Evolutionary conservation across 2,113 vertebrate species (phyloP).

Genomic region (Alosa alosa): DNA sequence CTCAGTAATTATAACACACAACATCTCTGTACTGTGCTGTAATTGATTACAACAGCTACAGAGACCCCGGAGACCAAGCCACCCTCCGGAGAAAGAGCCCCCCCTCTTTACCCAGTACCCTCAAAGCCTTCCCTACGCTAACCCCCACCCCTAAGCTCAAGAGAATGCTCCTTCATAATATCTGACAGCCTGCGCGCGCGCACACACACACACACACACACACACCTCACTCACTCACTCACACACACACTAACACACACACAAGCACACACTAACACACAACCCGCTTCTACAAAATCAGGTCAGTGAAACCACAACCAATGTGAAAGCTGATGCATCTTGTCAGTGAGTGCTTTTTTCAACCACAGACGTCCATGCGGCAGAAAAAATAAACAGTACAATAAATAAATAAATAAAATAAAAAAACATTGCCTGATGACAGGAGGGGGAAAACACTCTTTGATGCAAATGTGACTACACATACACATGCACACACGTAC

Average conservation of each 20-base stretch:
- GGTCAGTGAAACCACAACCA: slow-evolving; percentile 11
- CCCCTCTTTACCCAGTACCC: slow-evolving; percentile 17
- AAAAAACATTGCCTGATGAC: not conserved
- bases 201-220: slow-evolving; percentile 26
- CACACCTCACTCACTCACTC: not conserved
- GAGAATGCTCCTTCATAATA: slow-evolving; percentile 9
- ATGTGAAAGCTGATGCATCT: slow-evolving; percentile 11
- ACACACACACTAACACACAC: not conserved
- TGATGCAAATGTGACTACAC: not conserved
- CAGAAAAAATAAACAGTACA: not conserved
- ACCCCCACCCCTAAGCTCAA: slow-evolving; percentile 19
- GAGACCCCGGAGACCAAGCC: slow-evolving; percentile 71
- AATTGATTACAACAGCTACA: slow-evolving; percentile 93
- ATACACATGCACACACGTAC: not conserved
- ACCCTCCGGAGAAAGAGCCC: slow-evolving; percentile 8
- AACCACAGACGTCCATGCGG: not conserved
- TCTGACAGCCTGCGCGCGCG: slow-evolving; percentile 19
- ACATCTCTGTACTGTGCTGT: slow-evolving; percentile 89
- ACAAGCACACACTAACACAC: slow-evolving; percentile 10
- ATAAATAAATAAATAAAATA: not conserved
- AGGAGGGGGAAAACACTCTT: not conserved
- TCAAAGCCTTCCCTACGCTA: slow-evolving; percentile 16
- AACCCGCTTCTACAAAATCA: not conserved
- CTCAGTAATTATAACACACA: slow-evolving; percentile 90
- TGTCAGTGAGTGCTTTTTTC: not conserved